phyloP scores from a whole-genome alignment of 53 echinoderm and acorn worm genomes.

The Apostichopus leukothele region DNA sequence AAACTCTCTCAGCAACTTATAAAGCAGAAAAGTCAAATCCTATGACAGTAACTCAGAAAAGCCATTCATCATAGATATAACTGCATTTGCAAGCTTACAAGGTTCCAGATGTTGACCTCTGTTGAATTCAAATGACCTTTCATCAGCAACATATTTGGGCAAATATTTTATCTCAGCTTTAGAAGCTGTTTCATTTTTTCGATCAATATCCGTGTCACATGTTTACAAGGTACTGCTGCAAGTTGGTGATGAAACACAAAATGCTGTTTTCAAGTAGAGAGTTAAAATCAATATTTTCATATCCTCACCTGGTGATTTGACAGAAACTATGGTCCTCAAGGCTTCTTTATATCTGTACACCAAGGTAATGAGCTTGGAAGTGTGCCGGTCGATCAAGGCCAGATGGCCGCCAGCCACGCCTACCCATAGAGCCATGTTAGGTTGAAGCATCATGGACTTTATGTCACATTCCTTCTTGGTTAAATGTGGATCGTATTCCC shows the following conservation, averaged over 20 bases:
- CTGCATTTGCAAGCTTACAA: too few relatives aligned
- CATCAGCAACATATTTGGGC: too few relatives aligned
- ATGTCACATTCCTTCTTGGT: slow-evolving; percentile 57
- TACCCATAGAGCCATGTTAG: slow-evolving; percentile 79
- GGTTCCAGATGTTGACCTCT: too few relatives aligned
- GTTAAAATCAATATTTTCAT: not conserved
- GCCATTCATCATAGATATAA: too few relatives aligned
- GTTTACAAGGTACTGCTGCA: too few relatives aligned
- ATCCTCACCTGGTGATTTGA: slow-evolving; percentile 47
- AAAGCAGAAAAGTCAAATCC: too few relatives aligned
- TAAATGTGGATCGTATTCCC: slow-evolving; percentile 39
- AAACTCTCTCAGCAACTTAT: too few relatives aligned
- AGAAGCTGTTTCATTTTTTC: not conserved
- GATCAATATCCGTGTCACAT: not conserved
- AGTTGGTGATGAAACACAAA: not conserved
- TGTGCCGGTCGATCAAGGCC: slow-evolving; percentile 75
- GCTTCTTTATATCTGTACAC: slow-evolving; percentile 73
- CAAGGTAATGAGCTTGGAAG: slow-evolving; percentile 77
- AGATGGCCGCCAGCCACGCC: slow-evolving; percentile 87
- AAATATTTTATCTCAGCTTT: too few relatives aligned
- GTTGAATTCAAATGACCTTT: too few relatives aligned
- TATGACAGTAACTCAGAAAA: too few relatives aligned
- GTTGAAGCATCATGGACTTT: slow-evolving; percentile 81
- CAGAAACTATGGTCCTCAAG: slow-evolving; percentile 64
- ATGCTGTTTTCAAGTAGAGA: too few relatives aligned